Evolutionary conservation across 2,113 vertebrate species (phyloP), one percentile per base, ranked within the genome.

Genomic region (Tragelaphus buxtoni): DNA sequence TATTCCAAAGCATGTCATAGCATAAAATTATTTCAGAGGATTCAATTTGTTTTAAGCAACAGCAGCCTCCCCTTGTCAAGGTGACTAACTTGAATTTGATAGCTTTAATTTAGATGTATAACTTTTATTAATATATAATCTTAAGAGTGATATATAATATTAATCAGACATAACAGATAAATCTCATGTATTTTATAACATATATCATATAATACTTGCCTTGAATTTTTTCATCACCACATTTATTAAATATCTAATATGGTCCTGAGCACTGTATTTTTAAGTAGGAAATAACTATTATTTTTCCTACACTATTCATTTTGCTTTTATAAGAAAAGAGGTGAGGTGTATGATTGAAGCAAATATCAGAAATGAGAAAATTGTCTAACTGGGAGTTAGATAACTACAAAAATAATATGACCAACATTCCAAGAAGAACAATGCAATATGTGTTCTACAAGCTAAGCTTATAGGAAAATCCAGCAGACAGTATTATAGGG

Each of bases 311-410:
- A 61, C 47, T 98, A 56, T 51, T 96, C 69, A 96, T 51, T 6
- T 58, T 91, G 58, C 85, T 93, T 77, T 94, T 95, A 45, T 58
- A 85, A 93, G 82, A 69, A 96, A 84, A 97, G 76, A 96, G 85
- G 82, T 96, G 69, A 96, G 47, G 20, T 96, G 53, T 94, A 85
- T 90, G 56, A 86, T 95, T 97, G 79, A 97, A 97, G 94, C 95
- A 90, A 26, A 97, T 93, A 51, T 4, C 6, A 97, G 49, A 85
- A 90, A 93, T 77, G 74, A 13, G 80, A 91, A 95, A 72, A 94
- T 84, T 49, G 79, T 85, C 69, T 89, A 69, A 49, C 17, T 88
- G 53, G 39, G 13, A 88, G 47, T 87, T 39, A 39, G 65, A 72
- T 39, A 72, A 51, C 8, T 94, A 45, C 35, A 94, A 94, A 96